These are phyloP conservation scores for Euschistus heros DNA, from an alignment of 1,140 invertebrate genomes.

Conservation along the genomic window DNA sequence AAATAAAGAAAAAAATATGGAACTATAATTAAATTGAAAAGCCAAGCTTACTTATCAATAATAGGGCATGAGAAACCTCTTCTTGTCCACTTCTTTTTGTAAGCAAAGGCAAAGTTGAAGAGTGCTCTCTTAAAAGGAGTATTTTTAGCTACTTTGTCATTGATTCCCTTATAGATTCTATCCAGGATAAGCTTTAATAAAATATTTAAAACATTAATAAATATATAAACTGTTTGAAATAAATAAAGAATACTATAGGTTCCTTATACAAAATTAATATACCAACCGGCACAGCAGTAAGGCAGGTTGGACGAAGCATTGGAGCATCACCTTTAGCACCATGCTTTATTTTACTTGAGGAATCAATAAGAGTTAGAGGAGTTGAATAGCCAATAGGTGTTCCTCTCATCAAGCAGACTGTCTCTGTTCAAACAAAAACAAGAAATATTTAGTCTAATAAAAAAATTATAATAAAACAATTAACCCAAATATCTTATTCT, in stretches of 20 bases:
- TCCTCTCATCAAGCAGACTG: slow-evolving; percentile 51
- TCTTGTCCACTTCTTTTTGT: slow-evolving; percentile 76
- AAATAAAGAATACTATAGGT: too few relatives aligned
- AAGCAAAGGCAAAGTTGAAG: slow-evolving; percentile 85
- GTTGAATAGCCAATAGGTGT: slow-evolving; percentile 95
- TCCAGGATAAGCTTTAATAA: slow-evolving; percentile 76
- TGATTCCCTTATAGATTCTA: slow-evolving; percentile 88
- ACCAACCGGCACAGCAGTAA: slow-evolving; percentile 87
- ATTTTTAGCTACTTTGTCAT: slow-evolving; percentile 75
- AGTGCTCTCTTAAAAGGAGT: slow-evolving; percentile 62
- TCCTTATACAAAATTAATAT: neutral
- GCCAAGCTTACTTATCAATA: slow-evolving; percentile 49
- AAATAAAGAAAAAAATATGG: too few relatives aligned
- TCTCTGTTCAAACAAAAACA: slow-evolving; percentile 35
- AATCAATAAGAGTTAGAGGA: slow-evolving; percentile 87
- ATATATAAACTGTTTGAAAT: slow-evolving; percentile 12
- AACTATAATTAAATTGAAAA: neutral
- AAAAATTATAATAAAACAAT: slow-evolving; percentile 24
- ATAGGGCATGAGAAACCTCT: slow-evolving; percentile 75
- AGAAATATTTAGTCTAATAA: neutral
- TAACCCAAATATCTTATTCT: too few relatives aligned
- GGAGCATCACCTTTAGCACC: slow-evolving; percentile 85
- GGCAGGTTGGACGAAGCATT: slow-evolving; percentile 80
- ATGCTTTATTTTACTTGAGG: slow-evolving; percentile 88
- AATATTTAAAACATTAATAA: too few relatives aligned